Conservation (phyloP, 1,140 invertebrate genomes). For the Mya arenaria region DNA sequence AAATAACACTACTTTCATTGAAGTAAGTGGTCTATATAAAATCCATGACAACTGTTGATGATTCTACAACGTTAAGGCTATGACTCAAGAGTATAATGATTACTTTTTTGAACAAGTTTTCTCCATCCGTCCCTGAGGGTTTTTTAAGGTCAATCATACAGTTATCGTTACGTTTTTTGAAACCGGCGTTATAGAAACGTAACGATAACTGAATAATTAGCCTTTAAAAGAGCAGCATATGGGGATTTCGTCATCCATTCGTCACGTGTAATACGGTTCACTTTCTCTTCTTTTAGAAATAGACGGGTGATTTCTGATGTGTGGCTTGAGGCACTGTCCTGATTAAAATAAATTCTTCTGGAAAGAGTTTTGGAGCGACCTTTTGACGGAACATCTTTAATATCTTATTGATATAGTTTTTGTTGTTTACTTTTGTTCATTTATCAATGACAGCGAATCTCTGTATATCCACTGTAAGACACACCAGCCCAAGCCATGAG, state of each 20-base stretch:
- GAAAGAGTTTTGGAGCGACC: too few relatives aligned
- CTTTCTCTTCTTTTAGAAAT: background rate
- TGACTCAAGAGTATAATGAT: too few relatives aligned
- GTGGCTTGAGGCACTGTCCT: slow-evolving; percentile 12
- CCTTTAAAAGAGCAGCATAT: background rate
- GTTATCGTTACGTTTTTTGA: background rate
- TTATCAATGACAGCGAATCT: slow-evolving; percentile 8
- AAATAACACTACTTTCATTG: too few relatives aligned
- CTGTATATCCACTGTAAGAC: slow-evolving; percentile 5
- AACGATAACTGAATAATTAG: background rate
- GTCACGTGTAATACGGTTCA: background rate
- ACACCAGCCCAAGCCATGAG: slow-evolving; percentile 14
- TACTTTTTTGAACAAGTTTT: too few relatives aligned
- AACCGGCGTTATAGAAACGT: background rate
- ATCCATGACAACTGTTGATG: too few relatives aligned
- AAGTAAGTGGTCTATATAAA: too few relatives aligned
- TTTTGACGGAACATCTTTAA: background rate
- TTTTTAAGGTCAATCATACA: background rate
- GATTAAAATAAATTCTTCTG: too few relatives aligned
- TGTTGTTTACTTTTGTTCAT: background rate
- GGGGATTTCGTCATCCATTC: slow-evolving; percentile 1
- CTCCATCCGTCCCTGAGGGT: too few relatives aligned
- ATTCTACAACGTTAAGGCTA: too few relatives aligned
- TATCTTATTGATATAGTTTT: background rate
- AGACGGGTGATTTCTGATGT: background rate